phyloP scores from a whole-genome alignment of 2,113 vertebrate genomes.

The Bathybates hornii region DNA sequence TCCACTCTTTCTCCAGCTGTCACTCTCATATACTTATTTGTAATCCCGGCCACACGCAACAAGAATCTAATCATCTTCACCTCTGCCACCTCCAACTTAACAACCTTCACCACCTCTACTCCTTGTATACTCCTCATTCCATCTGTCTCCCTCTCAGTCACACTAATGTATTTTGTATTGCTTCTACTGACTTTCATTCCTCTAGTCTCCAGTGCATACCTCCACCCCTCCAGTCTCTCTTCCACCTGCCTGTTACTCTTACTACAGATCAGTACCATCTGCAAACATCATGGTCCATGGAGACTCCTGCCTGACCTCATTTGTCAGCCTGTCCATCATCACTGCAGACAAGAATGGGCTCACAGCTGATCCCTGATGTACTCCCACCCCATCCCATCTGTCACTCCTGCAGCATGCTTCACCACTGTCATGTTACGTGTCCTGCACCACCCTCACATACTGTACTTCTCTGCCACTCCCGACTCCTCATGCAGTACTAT shows the following conservation, averaged over 20 bases:
- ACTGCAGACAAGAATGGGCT: neutral
- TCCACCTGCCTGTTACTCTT: neutral
- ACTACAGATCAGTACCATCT: neutral
- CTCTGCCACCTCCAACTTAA: neutral
- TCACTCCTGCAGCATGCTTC: rapidly evolving
- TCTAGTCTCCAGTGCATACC: neutral
- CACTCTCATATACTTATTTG: neutral
- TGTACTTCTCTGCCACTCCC: rapidly evolving
- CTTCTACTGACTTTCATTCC: neutral
- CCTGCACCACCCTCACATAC: neutral
- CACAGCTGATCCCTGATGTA: neutral
- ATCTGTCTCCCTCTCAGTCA: rapidly evolving
- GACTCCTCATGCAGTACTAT: neutral
- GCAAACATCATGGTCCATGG: neutral
- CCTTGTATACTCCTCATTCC: neutral
- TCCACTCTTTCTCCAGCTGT: neutral
- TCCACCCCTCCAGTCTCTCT: neutral
- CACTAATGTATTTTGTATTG: neutral
- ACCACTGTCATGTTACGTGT: neutral
- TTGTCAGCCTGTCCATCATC: neutral
- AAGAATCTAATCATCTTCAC: neutral
- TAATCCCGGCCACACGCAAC: rapidly evolving
- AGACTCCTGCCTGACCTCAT: neutral
- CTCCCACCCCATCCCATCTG: neutral
- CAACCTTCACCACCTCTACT: neutral